Evolutionary conservation across 2,888 invertebrate species (phyloP).

Genomic region (Caenorhabditis afra): DNA sequence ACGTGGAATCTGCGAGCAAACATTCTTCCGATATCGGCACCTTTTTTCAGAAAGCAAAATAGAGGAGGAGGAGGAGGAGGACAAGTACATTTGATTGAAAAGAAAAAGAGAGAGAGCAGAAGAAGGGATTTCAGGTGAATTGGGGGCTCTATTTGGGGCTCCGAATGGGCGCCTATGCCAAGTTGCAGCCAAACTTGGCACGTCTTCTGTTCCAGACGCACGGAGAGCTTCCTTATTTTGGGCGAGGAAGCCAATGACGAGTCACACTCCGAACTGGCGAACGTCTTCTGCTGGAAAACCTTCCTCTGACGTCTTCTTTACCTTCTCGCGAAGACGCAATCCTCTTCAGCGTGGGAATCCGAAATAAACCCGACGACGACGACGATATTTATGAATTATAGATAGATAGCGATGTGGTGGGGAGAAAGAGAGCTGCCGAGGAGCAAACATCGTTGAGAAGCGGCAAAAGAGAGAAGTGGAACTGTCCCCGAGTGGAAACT

Average conservation of each 20-base stretch:
- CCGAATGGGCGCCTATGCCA: too few species aligned
- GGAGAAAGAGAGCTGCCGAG: background rate
- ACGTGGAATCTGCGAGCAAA: slow-evolving; percentile 22
- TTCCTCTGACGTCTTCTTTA: background rate
- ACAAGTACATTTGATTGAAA: background rate
- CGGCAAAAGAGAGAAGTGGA: too few species aligned
- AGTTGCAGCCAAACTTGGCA: too few species aligned
- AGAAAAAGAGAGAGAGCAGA: slow-evolving; percentile 30
- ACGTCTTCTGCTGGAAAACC: background rate
- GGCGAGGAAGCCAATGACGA: too few species aligned
- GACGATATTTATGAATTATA: slow-evolving; percentile 45
- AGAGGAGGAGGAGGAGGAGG: too few species aligned
- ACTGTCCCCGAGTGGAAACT: too few species aligned
- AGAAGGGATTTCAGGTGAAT: slow-evolving; percentile 1
- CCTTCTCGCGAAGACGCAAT: slow-evolving; percentile 4
- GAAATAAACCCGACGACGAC: slow-evolving; percentile 1
- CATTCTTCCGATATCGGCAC: background rate
- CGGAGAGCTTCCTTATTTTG: too few species aligned
- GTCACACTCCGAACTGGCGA: too few species aligned
- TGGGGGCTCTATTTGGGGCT: too few species aligned
- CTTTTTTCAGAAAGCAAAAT: slow-evolving; percentile 8
- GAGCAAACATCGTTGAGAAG: slow-evolving; percentile 25
- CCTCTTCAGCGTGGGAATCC: slow-evolving; percentile 37
- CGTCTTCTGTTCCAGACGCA: too few species aligned
- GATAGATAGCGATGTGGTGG: background rate